A percentile compares a stretch with the other conserved stretches of the same genome.
Conservation (phyloP, 2,888 invertebrate genomes). For the Parasteatoda lunata region DNA sequence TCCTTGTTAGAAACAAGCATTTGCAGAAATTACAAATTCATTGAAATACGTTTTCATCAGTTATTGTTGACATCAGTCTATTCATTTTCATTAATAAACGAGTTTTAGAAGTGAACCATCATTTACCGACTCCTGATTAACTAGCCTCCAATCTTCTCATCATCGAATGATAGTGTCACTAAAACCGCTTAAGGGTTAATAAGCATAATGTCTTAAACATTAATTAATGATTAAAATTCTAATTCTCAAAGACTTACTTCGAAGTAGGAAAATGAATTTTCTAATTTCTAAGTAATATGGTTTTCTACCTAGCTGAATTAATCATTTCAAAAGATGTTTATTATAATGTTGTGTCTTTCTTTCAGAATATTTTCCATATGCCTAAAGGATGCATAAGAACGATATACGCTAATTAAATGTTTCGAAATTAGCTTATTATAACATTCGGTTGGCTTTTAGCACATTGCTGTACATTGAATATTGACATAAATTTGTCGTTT, state of each 20-base stretch:
- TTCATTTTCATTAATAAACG: conserved; percentile 57
- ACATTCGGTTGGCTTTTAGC: neutral
- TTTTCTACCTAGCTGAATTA: neutral
- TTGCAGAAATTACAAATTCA: conserved; percentile 50
- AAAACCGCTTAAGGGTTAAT: conserved; percentile 63
- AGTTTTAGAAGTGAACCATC: conserved; percentile 55
- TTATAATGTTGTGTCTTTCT: neutral
- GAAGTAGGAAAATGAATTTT: neutral
- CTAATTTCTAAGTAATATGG: neutral
- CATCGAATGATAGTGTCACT: conserved; percentile 17
- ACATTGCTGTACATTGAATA: neutral
- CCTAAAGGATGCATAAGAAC: neutral
- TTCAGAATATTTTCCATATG: neutral
- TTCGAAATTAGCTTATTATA: neutral
- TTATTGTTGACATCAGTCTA: conserved; percentile 26
- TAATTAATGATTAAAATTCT: conserved; percentile 40
- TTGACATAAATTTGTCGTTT: neutral
- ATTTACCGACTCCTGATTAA: conserved; percentile 56
- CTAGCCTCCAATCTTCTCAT: conserved; percentile 21
- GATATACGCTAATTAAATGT: neutral
- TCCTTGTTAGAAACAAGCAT: conserved; percentile 11
- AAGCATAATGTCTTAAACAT: conserved; percentile 63
- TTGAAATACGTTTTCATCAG: conserved; percentile 35
- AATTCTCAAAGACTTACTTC: neutral
- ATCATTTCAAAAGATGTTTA: neutral